A percentile compares a stretch with the other conserved stretches of the same genome.
These are phyloP conservation scores for Vipera ursinii DNA, from an alignment of 2,797 vertebrate genomes.

Conservation along the genomic window DNA sequence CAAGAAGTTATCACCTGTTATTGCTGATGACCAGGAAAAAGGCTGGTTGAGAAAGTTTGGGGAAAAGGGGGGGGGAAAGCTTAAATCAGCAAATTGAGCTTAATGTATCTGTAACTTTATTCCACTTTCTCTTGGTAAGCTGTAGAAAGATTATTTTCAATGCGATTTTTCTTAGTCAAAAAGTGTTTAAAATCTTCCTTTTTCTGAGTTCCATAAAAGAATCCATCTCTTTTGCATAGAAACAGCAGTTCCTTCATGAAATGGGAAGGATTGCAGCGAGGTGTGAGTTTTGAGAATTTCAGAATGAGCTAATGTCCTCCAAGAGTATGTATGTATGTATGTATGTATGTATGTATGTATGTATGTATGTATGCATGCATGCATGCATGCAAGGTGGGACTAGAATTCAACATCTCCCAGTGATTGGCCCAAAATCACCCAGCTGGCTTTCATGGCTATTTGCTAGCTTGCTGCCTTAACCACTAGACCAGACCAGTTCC, in stretches of 20 bases:
- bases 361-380: too few relatives aligned
- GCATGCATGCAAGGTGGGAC: background rate
- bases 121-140: constrained; percentile 58
- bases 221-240: background rate
- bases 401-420: background rate
- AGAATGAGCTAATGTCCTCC: background rate
- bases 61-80: background rate
- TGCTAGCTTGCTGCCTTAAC: background rate
- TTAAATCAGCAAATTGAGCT: constrained; percentile 63
- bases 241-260: background rate
- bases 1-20: constrained; percentile 66
- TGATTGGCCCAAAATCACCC: background rate
- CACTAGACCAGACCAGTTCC: background rate
- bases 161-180: constrained; percentile 37
- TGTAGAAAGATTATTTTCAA: constrained; percentile 52
- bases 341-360: too few relatives aligned
- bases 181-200: constrained; percentile 49
- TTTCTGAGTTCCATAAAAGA: constrained; percentile 32
- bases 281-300: background rate
- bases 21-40: constrained; percentile 57
- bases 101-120: constrained; percentile 65
- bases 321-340: background rate
- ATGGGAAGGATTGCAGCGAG: background rate
- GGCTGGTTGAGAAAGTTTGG: constrained; percentile 8
- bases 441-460: background rate